Evolutionary conservation across 1,140 invertebrate genomes (phyloP).

Genomic region (Venturia canescens): DNA sequence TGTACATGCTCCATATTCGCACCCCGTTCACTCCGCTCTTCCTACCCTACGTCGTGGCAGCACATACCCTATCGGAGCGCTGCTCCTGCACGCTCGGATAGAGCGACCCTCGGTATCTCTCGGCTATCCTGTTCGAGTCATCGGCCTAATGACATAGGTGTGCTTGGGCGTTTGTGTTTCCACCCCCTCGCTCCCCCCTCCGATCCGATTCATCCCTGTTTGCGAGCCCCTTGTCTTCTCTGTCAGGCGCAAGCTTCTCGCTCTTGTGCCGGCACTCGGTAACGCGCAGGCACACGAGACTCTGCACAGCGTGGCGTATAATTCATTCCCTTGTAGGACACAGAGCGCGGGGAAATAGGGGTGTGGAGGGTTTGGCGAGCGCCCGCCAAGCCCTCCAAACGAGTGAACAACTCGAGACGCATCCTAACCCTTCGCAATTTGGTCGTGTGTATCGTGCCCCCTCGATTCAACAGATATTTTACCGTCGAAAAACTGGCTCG

Average conservation of each 20-base stretch:
- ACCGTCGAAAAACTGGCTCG: not conserved
- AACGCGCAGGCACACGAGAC: constrained; percentile 23
- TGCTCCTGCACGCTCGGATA: constrained; percentile 53
- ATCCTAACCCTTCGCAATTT: constrained; percentile 24
- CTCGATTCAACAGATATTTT: not conserved
- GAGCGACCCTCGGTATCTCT: constrained; percentile 58
- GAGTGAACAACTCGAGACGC: constrained; percentile 37
- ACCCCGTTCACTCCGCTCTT: constrained; percentile 53
- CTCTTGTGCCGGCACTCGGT: constrained; percentile 9
- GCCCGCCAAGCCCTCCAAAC: constrained; percentile 14
- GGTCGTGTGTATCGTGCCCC: constrained; percentile 6
- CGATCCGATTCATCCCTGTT: constrained; percentile 50
- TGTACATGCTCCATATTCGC: constrained; percentile 48
- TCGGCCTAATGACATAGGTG: constrained; percentile 69
- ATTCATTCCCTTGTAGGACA: constrained; percentile 32
- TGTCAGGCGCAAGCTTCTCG: constrained; percentile 6
- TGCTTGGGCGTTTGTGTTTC: constrained; percentile 56
- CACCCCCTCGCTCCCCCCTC: constrained; percentile 54
- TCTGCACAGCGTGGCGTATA: constrained; percentile 12
- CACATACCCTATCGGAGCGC: constrained; percentile 21
- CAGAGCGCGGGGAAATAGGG: not conserved
- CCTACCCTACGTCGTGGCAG: constrained; percentile 43
- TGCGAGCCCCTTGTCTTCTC: constrained; percentile 43
- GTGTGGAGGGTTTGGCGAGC: not conserved
- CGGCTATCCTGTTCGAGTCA: constrained; percentile 65